These are phyloP conservation scores for Chlamydotis undulata DNA, from an alignment of 2,113 vertebrate species.

Conservation along the genomic window DNA sequence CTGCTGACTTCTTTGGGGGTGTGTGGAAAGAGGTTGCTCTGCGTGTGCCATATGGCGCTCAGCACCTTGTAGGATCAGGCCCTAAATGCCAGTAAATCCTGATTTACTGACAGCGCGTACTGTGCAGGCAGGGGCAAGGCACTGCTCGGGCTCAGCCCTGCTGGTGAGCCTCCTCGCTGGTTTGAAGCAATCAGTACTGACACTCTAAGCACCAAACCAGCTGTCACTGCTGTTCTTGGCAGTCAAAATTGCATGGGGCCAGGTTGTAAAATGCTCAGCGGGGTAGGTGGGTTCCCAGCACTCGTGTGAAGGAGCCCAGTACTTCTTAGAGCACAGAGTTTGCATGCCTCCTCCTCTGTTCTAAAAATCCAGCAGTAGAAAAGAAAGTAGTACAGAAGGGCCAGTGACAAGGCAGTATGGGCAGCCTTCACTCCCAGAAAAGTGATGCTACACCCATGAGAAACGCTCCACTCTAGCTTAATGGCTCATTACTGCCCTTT, in stretches of 20 bases:
- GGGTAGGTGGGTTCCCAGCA: not conserved
- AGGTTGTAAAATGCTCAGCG: fast-evolving
- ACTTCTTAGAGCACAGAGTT: fast-evolving
- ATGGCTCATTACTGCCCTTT: fast-evolving
- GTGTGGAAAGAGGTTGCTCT: not conserved
- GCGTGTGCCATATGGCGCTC: not conserved
- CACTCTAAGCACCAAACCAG: not conserved
- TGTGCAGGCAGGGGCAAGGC: not conserved
- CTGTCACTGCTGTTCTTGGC: not conserved
- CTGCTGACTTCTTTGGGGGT: slow-evolving; percentile 11
- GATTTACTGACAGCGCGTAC: fast-evolving
- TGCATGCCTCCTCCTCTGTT: not conserved
- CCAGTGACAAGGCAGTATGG: not conserved
- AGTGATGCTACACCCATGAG: not conserved
- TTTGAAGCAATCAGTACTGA: not conserved
- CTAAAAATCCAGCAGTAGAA: not conserved
- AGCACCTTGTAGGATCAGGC: slow-evolving; percentile 13
- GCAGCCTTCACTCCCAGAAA: not conserved
- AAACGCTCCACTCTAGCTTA: not conserved
- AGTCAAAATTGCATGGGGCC: not conserved
- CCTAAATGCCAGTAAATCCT: not conserved
- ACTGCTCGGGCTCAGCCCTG: not conserved
- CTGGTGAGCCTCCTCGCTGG: not conserved
- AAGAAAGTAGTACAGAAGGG: not conserved
- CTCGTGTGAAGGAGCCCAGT: not conserved